Evolutionary conservation across 35 echinoderm and acorn worm genomes (phyloP), one percentile per base, ranked within the genome.

Genomic region (Apostichopus japonicus): DNA sequence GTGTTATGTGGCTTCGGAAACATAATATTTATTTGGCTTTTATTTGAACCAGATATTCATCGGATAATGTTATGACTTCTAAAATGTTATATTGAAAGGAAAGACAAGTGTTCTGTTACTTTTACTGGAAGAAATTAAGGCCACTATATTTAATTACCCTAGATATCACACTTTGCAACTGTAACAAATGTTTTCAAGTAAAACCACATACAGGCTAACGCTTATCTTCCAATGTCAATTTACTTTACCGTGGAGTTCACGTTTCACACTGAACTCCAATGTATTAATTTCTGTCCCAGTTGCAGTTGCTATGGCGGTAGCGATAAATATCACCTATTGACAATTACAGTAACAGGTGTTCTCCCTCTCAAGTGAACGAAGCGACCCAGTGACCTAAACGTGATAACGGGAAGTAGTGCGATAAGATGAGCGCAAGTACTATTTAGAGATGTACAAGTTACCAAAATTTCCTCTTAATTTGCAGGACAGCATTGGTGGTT

Each of bases 401-500:
- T 75, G 71, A 23, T 75, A 75, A 19, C 71, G 63, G 63, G 63
- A 67, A 67, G 0, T 21, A 23, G 7, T n/a, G 71, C 6, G 17
- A 75, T 19, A 75, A 75, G 13, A 21, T 21, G 13, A n/a, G n/a
- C 15, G 2, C 71, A 75, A 21, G 71, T 75, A 23, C 71, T 7
- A 21, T 19, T 19, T 21, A n/a, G 0, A 75, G 21, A 23, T 19
- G 71, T 75, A 75, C 71, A 67, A 15, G 33, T 44, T 21, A 19
- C n/a, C 1, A 21, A 6, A 19, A 24, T 75, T 75, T 75, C 22
- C 7, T 75, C 0, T 21, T 1, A 0, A 21, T 6, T 6, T 75
- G 6, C 13, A 61, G 57, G 2, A 19, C 23, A 95, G 94, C 94
- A 95, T 72, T 95, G 94, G 91, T 95, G 94, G 94, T 95, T 95